These are phyloP conservation scores for Psephotus haematonotus DNA, from an alignment of 2,113 vertebrate species.

Conservation along the genomic window DNA sequence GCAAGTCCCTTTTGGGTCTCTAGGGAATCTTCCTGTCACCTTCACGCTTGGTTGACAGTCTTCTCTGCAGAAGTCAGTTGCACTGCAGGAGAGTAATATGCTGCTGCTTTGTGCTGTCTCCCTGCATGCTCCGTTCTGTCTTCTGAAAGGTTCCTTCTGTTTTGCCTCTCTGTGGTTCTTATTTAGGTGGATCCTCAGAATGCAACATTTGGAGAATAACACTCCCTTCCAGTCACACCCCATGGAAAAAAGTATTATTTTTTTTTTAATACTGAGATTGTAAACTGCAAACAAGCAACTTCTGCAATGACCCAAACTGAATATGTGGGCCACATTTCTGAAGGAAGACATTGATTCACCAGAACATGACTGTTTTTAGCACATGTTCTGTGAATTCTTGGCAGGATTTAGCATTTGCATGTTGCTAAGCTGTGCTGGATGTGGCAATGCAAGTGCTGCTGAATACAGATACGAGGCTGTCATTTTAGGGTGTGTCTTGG, in stretches of 20 bases:
- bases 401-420: background rate
- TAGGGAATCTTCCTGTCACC: background rate
- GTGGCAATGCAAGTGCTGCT: background rate
- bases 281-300: background rate
- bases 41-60: background rate
- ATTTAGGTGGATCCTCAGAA: background rate
- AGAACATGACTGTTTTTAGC: background rate
- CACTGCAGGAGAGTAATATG: background rate
- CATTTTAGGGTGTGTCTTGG: background rate
- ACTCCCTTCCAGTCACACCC: background rate
- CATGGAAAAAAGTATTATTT: background rate
- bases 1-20: background rate
- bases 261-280: background rate
- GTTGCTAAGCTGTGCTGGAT: background rate
- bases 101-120: accelerated
- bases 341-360: background rate
- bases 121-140: background rate
- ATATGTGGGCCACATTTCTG: background rate
- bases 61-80: background rate
- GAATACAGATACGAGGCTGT: background rate
- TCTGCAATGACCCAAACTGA: background rate
- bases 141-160: background rate
- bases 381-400: background rate
- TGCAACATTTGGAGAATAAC: background rate
- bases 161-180: background rate